phyloP scores from a whole-genome alignment of 2,797 vertebrate species.

The Crenichthys baileyi region DNA sequence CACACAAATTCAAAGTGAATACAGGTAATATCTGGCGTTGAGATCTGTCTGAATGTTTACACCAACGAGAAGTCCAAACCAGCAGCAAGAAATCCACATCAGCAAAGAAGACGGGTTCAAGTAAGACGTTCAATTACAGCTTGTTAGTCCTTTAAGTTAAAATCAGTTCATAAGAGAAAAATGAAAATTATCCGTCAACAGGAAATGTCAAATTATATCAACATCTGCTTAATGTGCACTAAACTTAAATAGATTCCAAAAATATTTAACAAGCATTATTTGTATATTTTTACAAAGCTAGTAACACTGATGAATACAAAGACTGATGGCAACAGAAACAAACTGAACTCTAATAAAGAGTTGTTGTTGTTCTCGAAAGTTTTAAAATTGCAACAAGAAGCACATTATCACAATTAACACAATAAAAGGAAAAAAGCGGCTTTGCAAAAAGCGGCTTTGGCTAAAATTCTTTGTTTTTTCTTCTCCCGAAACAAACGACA shows the following conservation, averaged over 20 bases:
- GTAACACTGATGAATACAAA: constrained; percentile 76
- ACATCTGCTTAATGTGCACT: constrained; percentile 45
- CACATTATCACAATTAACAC: constrained; percentile 47
- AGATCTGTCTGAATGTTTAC: constrained; percentile 49
- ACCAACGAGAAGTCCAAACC: constrained; percentile 47
- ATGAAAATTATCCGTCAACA: constrained; percentile 33
- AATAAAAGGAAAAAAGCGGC: constrained; percentile 32
- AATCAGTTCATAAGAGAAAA: constrained; percentile 42
- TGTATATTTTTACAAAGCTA: constrained; percentile 52
- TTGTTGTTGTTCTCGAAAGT: constrained; percentile 7
- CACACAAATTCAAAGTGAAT: constrained; percentile 63
- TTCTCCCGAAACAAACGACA: constrained; percentile 25
- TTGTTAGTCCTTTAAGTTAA: constrained; percentile 64
- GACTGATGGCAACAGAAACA: constrained; percentile 32
- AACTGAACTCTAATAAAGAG: constrained; percentile 30
- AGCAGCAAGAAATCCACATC: constrained; percentile 59
- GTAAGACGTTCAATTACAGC: constrained; percentile 64
- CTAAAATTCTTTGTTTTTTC: constrained; percentile 17
- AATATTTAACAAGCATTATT: constrained; percentile 51
- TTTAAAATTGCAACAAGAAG: constrained; percentile 27
- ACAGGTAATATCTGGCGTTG: constrained; percentile 56
- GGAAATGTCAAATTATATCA: constrained; percentile 33
- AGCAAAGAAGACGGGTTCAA: constrained; percentile 63
- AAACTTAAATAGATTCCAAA: constrained; percentile 69
- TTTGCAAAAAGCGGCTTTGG: constrained; percentile 16